Evolutionary conservation across 2,797 vertebrate species (phyloP).

Genomic region (Platalea minor): DNA sequence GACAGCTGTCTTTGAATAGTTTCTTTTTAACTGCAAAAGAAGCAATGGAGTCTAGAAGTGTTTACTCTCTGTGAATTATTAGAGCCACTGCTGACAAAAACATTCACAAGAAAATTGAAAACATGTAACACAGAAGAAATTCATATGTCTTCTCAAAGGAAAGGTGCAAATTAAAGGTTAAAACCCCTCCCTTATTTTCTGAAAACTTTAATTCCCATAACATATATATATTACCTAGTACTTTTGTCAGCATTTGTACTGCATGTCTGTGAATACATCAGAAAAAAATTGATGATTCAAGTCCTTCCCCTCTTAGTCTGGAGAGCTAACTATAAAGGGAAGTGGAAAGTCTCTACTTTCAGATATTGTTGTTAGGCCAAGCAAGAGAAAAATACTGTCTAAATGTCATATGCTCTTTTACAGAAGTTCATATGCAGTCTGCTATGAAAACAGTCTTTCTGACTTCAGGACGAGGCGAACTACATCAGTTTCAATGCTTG

Average conservation of each 20-base stretch:
- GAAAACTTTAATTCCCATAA: not conserved
- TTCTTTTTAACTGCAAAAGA: not conserved
- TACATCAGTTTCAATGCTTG: not conserved
- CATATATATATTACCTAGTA: not conserved
- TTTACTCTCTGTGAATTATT: not conserved
- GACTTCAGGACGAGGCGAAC: not conserved
- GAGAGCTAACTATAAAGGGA: not conserved
- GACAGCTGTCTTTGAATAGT: not conserved
- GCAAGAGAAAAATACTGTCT: not conserved
- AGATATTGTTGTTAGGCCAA: not conserved
- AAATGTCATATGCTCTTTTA: not conserved
- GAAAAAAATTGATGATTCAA: not conserved
- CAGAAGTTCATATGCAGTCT: not conserved
- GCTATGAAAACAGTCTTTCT: not conserved
- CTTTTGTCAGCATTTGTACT: not conserved
- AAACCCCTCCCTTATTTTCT: not conserved
- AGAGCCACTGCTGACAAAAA: not conserved
- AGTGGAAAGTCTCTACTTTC: not conserved
- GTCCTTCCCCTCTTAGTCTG: not conserved
- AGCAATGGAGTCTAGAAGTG: not conserved
- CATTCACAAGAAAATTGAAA: not conserved
- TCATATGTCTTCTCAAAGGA: not conserved
- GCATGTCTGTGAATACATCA: not conserved
- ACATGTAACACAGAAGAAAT: not conserved
- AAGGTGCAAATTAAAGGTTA: not conserved